Conservation (phyloP, 2,113 vertebrate genomes). For the Podocnemis expansa region DNA sequence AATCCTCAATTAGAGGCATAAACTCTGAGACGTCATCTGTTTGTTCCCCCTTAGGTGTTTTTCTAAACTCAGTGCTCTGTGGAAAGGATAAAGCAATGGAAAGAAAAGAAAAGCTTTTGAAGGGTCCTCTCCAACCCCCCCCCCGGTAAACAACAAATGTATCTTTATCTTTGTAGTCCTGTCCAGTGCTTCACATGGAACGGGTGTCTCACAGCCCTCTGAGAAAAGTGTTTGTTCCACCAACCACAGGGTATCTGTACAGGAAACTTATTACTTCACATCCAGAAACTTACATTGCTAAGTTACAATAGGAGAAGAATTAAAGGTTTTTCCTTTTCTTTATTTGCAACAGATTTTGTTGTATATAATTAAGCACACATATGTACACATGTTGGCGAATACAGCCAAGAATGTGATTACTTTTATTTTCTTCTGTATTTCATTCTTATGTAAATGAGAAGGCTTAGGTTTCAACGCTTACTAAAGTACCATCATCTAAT, state of each 20-base stretch:
- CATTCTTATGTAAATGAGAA: conserved; percentile 41
- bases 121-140: too few relatives aligned
- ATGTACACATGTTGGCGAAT: background rate
- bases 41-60: background rate
- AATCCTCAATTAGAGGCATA: background rate
- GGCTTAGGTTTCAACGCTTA: conserved; percentile 14
- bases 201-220: conserved; percentile 13
- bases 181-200: background rate
- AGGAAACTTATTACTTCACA: conserved; percentile 9
- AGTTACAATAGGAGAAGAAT: background rate
- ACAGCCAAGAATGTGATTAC: background rate
- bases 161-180: conserved; percentile 10
- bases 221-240: background rate
- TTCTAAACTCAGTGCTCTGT: background rate
- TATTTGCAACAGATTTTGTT: conserved; percentile 1
- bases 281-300: conserved; percentile 7
- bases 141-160: background rate
- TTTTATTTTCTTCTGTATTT: background rate
- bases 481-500: conserved; percentile 22
- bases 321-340: background rate
- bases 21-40: background rate
- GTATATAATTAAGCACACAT: background rate
- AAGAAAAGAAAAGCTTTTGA: background rate
- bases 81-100: background rate
- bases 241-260: background rate